Base-by-base conservation (phyloP, 2,797 vertebrate species). In the Heterohyrax brucei region DNA sequence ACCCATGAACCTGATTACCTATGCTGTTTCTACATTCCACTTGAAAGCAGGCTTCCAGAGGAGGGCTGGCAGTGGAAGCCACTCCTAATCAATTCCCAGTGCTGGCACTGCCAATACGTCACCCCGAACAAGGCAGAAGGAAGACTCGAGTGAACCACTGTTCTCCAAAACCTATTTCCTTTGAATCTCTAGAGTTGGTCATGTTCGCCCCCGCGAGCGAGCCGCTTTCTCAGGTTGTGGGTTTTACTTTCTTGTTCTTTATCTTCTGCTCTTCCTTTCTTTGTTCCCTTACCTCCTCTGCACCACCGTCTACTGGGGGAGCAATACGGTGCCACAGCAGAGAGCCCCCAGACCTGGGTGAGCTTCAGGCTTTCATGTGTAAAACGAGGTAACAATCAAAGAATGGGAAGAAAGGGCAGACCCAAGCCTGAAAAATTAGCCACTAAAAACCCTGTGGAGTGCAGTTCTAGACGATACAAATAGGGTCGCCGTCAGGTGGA, bases 1-100 rank as follows among this genome's bases (percentile, higher is more conserved):
- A 50, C 26, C 16, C 4, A 1, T 56, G 39, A 53, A 73, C 82
- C 91, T 95, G 91, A 94, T 95, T 95, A 93, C 39, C 89, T 88
- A 44, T 78, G 73, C 68, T 66, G 73, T 93, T 93, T 93, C 70
- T 77, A 53, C 76, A 44, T 56, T 68, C 88, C 50, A 85, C 56
- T 97, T 96, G 93, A 91, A 9, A 64, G 66, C 0, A 2, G 56
- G 66, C 64, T 91, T 95, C 72, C 48, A 33, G 64, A 56, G 82
- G 39, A 48, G 61, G 82, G 59, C 48, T 83, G 88, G 82, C 66
- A 10, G 78, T 33, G 91, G 83, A 30, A 95, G 76, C 62, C 64
- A 16, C 44, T 64, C 44, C 1, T 68, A 78, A 93, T 92, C 77
- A 95, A 76, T 79, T 24, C 39, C 30, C 39, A 79, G 76, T 33